phyloP scores from a whole-genome alignment of 2,797 vertebrate species.

The Eulemur albifrons region DNA sequence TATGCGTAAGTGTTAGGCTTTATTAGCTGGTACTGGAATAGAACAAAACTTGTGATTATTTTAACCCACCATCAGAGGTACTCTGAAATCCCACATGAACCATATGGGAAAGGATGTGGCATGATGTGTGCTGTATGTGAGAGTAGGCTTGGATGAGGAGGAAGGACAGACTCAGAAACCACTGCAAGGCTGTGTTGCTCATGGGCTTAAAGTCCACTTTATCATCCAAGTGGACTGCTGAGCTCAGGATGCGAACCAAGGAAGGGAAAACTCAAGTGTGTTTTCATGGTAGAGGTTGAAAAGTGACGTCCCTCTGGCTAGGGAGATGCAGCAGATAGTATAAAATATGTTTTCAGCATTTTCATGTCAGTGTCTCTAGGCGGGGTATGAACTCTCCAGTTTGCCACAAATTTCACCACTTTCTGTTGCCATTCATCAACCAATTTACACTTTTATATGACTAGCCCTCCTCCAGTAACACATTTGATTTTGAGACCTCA shows the following conservation, averaged over 20 bases:
- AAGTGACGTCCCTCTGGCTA: not conserved
- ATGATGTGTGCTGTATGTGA: accelerated
- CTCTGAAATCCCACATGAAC: not conserved
- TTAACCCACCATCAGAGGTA: not conserved
- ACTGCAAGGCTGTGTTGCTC: accelerated
- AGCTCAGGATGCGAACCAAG: not conserved
- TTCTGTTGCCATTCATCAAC: not conserved
- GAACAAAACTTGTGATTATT: not conserved
- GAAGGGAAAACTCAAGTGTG: not conserved
- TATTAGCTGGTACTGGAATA: not conserved
- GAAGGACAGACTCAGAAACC: too few relatives aligned
- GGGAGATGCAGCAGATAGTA: not conserved
- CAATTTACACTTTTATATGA: not conserved
- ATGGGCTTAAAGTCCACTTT: not conserved
- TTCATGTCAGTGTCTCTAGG: not conserved
- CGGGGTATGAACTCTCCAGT: not conserved
- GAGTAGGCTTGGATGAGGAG: not conserved
- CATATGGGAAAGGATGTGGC: not conserved
- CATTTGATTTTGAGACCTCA: not conserved
- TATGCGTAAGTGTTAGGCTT: not conserved
- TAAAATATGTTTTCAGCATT: not conserved
- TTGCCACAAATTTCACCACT: not conserved
- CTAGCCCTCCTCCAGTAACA: not conserved
- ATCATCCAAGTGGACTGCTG: not conserved
- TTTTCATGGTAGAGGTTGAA: not conserved